These are phyloP conservation scores for Cassiopea andromeda DNA, from an alignment of 30 jellyfish, hydroid and myxozoan species.

Conservation along the genomic window DNA sequence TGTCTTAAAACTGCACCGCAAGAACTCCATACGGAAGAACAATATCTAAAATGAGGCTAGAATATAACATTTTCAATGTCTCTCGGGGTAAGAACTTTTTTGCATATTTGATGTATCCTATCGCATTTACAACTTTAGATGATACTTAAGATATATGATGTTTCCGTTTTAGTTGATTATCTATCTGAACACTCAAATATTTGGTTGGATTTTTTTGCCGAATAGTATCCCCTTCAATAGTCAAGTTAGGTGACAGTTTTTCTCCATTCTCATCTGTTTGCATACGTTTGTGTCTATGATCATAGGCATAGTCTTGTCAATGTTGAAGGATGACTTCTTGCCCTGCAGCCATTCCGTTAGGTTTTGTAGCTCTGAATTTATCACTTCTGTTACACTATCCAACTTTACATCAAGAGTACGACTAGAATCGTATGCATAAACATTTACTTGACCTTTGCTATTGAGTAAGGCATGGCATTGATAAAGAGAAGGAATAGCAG, in stretches of 20 bases:
- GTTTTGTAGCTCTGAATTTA: background rate
- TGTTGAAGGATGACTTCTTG: background rate
- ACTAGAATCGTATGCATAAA: background rate
- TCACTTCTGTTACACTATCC: background rate
- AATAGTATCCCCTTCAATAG: background rate
- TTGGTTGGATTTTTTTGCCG: background rate
- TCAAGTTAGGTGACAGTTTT: background rate
- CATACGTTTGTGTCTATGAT: background rate
- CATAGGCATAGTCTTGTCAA: background rate
- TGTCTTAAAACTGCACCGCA: too few species aligned
- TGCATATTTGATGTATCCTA: background rate
- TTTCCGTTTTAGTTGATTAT: background rate
- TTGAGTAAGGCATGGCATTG: background rate
- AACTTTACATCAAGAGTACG: background rate
- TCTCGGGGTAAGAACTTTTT: background rate
- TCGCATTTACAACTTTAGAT: background rate
- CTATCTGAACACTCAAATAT: background rate
- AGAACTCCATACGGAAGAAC: background rate
- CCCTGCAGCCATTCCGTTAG: background rate
- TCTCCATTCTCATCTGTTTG: conserved; percentile 1
- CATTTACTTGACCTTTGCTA: background rate
- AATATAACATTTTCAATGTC: background rate
- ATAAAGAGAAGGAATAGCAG: background rate
- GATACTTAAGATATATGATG: background rate
- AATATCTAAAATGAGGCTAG: background rate